Evolutionary conservation across 2,888 invertebrate genomes (phyloP).

Genomic region (Elegia similella): DNA sequence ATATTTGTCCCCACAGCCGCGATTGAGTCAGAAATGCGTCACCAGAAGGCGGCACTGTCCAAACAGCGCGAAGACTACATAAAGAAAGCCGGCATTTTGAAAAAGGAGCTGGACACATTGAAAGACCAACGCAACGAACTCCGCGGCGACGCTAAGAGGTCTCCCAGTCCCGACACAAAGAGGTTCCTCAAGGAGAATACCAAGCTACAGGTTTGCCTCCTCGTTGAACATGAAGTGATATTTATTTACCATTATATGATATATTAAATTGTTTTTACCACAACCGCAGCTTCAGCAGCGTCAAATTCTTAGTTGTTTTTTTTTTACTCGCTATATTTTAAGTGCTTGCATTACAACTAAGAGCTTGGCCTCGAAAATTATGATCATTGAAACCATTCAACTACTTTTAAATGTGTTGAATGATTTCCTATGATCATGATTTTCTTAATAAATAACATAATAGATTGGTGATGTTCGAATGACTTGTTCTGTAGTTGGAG

Average conservation of each 20-base stretch:
- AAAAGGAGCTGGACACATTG: slow-evolving; percentile 89
- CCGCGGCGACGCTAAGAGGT: slow-evolving; percentile 84
- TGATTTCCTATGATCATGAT: background rate
- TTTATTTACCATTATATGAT: background rate
- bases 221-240: slow-evolving; percentile 24
- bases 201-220: slow-evolving; percentile 87
- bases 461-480: slow-evolving; percentile 25
- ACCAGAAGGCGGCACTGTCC: slow-evolving; percentile 89
- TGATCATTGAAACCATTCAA: slow-evolving; percentile 19
- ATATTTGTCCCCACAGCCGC: slow-evolving; percentile 70
- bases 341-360: slow-evolving; percentile 33
- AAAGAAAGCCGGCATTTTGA: slow-evolving; percentile 86
- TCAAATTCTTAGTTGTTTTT: slow-evolving; percentile 33
- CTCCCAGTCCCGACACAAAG: slow-evolving; percentile 88
- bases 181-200: slow-evolving; percentile 91
- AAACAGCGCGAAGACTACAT: slow-evolving; percentile 92
- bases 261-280: background rate
- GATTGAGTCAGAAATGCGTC: slow-evolving; percentile 90
- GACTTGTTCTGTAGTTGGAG: slow-evolving; percentile 82
- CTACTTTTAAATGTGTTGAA: slow-evolving; percentile 6
- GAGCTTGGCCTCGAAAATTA: slow-evolving; percentile 9
- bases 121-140: slow-evolving; percentile 90
- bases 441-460: background rate
- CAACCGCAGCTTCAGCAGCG: slow-evolving; percentile 1
- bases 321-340: slow-evolving; percentile 25